Conservation (phyloP, 2,888 invertebrate genomes). For the Apotomis betuletana region DNA sequence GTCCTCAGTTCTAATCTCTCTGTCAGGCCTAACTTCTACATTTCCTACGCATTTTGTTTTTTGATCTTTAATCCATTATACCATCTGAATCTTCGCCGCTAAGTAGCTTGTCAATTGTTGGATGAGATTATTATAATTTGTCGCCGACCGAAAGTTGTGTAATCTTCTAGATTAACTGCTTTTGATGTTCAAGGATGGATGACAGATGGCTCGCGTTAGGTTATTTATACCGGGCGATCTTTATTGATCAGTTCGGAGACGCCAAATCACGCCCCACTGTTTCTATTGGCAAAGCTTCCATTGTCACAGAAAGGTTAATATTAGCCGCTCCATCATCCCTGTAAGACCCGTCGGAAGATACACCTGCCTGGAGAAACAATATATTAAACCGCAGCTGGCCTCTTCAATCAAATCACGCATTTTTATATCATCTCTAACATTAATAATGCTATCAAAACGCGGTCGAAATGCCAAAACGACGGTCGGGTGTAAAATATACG, state of each 20-base stretch:
- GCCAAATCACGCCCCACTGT: constrained; percentile 69
- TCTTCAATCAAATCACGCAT: constrained; percentile 72
- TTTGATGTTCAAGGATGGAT: constrained; percentile 53
- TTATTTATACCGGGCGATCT: constrained; percentile 63
- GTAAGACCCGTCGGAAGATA: constrained; percentile 44
- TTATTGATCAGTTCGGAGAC: constrained; percentile 67
- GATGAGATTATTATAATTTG: constrained; percentile 52
- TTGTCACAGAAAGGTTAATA: constrained; percentile 61
- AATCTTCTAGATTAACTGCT: constrained; percentile 40
- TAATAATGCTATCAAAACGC: constrained; percentile 77
- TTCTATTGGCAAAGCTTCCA: constrained; percentile 69
- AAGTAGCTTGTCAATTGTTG: constrained; percentile 61
- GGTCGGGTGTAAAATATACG: constrained; percentile 75
- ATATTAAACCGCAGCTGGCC: constrained; percentile 70
- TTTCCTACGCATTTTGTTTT: constrained; percentile 61
- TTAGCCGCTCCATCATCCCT: constrained; percentile 56
- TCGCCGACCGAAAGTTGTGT: constrained; percentile 40
- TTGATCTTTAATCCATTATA: constrained; percentile 61
- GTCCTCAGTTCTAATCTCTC: constrained; percentile 72
- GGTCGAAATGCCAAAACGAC: constrained; percentile 72
- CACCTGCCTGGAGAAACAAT: constrained; percentile 69
- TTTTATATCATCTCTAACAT: constrained; percentile 75
- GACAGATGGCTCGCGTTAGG: constrained; percentile 59
- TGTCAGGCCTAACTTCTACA: constrained; percentile 61
- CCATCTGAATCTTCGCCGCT: constrained; percentile 56